phyloP scores from a whole-genome alignment of 2,888 invertebrate genomes.

The Zelleria hepariella region DNA sequence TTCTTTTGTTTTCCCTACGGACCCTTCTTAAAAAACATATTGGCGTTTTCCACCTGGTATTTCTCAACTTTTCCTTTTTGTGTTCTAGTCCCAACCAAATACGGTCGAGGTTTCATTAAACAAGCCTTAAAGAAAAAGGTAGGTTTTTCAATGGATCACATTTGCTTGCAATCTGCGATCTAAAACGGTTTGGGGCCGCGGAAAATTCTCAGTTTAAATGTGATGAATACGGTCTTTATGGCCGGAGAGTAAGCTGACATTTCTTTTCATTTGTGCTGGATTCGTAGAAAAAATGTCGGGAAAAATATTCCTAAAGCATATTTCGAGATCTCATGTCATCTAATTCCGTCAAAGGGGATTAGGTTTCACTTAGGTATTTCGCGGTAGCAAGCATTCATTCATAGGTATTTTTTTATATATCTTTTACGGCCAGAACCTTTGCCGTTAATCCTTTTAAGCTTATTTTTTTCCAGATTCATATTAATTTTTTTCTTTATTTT shows the following conservation, averaged over 20 bases:
- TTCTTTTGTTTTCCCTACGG: neutral
- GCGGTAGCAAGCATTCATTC: too few species aligned
- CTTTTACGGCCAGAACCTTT: too few species aligned
- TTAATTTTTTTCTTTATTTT: neutral
- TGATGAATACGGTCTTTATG: neutral
- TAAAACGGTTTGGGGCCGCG: conserved; percentile 19
- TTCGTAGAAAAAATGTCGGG: neutral
- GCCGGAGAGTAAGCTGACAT: neutral
- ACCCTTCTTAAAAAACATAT: neutral
- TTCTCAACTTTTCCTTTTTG: neutral
- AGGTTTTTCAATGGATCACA: conserved; percentile 33
- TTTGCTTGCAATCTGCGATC: conserved; percentile 44
- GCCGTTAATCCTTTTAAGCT: too few species aligned
- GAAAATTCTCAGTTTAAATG: neutral
- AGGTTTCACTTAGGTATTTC: too few species aligned
- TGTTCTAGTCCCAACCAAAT: neutral
- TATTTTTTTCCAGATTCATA: too few species aligned
- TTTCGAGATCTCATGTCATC: too few species aligned
- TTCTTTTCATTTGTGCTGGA: neutral
- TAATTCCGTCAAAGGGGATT: too few species aligned
- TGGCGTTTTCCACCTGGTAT: neutral
- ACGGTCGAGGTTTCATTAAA: neutral
- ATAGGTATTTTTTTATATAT: too few species aligned
- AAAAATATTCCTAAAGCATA: too few species aligned
- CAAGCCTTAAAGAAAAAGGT: neutral